Evolutionary conservation across 2,888 invertebrate species (phyloP).

Genomic region (Microplitis deprimator): DNA sequence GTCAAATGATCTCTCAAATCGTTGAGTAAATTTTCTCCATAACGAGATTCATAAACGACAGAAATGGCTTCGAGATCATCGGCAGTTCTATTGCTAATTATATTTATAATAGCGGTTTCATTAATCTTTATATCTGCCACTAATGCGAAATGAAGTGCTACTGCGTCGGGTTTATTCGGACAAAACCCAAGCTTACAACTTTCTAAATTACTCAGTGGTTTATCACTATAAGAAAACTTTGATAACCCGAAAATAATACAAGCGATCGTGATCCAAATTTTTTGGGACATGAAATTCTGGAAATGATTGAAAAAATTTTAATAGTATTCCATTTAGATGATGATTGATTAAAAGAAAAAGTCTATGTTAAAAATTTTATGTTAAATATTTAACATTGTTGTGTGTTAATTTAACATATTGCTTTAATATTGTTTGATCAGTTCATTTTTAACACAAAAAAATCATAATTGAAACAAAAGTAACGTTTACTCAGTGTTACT

Average conservation of each 20-base stretch:
- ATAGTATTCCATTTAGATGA: no score
- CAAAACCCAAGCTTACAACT: background rate
- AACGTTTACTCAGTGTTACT: no score
- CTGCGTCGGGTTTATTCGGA: background rate
- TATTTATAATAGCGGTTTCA: background rate
- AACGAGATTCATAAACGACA: background rate
- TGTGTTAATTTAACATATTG: no score
- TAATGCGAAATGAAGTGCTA: background rate
- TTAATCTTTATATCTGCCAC: background rate
- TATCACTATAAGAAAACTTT: background rate
- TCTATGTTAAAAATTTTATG: no score
- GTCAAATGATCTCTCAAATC: background rate
- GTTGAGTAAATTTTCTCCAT: background rate
- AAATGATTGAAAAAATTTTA: no score
- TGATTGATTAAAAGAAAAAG: no score
- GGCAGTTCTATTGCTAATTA: background rate
- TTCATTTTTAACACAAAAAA: no score
- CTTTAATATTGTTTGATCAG: no score
- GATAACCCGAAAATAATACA: background rate
- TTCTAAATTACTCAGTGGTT: background rate
- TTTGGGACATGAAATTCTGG: no score
- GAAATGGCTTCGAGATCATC: background rate
- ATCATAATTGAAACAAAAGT: no score
- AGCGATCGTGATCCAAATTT: background rate
- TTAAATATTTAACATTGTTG: no score